A percentile compares a stretch with the other conserved stretches of the same genome.
phyloP scores from a whole-genome alignment of 1,140 invertebrate genomes.

The Calycopis cecrops region DNA sequence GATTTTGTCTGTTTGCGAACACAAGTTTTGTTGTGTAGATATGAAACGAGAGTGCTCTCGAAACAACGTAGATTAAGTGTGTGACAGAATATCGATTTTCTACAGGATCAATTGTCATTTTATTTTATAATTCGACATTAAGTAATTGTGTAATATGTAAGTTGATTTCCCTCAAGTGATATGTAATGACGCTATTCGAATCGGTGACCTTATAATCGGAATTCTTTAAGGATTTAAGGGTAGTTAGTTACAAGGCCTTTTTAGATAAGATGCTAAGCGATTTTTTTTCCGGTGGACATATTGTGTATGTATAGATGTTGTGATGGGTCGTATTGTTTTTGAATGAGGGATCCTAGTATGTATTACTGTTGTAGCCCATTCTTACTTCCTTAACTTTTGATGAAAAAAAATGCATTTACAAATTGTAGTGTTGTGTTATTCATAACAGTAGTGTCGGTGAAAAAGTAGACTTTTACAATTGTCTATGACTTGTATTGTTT shows the following conservation, averaged over 20 bases:
- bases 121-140: constrained; percentile 28
- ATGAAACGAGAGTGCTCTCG: constrained; percentile 41
- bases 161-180: constrained; percentile 66
- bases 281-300: constrained; percentile 47
- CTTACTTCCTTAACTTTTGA: constrained; percentile 15
- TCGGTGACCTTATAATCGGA: constrained; percentile 66
- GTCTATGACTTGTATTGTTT: background rate
- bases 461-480: background rate
- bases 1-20: constrained; percentile 23
- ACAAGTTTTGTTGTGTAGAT: too few relatives aligned
- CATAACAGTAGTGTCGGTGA: background rate
- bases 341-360: constrained; percentile 23
- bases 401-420: constrained; percentile 7
- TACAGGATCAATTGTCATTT: constrained; percentile 59
- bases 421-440: background rate
- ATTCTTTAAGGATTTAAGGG: constrained; percentile 68
- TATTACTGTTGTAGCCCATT: constrained; percentile 22
- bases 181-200: constrained; percentile 49
- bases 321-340: constrained; percentile 43
- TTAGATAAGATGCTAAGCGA: constrained; percentile 56
- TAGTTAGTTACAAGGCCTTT: constrained; percentile 70
- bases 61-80: constrained; percentile 56
- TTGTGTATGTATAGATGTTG: constrained; percentile 40
- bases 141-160: constrained; percentile 34
- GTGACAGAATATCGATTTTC: constrained; percentile 67